Conservation (phyloP, 2,113 vertebrate genomes). For the Esox niger region DNA sequence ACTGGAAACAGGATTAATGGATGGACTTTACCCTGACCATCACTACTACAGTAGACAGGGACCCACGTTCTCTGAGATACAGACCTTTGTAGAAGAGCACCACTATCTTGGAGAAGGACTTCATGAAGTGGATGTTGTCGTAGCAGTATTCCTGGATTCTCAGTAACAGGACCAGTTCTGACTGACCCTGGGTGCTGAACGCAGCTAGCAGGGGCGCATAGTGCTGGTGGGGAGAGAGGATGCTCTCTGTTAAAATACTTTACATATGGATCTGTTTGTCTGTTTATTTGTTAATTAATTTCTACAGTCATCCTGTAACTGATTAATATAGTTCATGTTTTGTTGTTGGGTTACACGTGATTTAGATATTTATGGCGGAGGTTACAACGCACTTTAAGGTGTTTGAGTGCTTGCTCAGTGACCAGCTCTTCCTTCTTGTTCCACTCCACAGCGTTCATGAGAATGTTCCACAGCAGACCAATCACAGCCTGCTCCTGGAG, state of each 20-base stretch:
- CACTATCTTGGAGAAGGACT: constrained; percentile 94
- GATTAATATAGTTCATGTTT: too few relatives aligned
- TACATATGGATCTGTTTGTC: too few relatives aligned
- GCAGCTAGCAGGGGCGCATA: constrained; percentile 87
- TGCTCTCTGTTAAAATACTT: too few relatives aligned
- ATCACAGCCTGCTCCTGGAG: constrained; percentile 86
- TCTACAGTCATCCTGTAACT: too few relatives aligned
- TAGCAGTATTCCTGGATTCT: constrained; percentile 94
- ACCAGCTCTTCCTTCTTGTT: constrained; percentile 94
- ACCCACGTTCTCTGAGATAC: not conserved
- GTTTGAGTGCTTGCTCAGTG: constrained; percentile 90
- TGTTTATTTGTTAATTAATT: too few relatives aligned
- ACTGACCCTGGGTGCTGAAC: constrained; percentile 90
- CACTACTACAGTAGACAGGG: too few relatives aligned
- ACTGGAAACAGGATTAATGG: not conserved
- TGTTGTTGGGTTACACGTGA: too few relatives aligned
- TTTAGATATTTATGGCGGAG: not conserved
- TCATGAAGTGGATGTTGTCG: constrained; percentile 95
- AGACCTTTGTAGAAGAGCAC: constrained; percentile 93
- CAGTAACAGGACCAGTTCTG: constrained; percentile 85
- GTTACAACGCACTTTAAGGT: constrained; percentile 78
- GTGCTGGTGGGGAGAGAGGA: constrained; percentile 66
- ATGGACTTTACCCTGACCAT: too few relatives aligned
- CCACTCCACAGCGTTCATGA: constrained; percentile 93
- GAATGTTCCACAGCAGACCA: constrained; percentile 85